Percentiles rank a stretch among this genome's conserved stretches.
Evolutionary conservation across 1,140 invertebrate species (phyloP).

Genomic region (Diabrotica virgifera): DNA sequence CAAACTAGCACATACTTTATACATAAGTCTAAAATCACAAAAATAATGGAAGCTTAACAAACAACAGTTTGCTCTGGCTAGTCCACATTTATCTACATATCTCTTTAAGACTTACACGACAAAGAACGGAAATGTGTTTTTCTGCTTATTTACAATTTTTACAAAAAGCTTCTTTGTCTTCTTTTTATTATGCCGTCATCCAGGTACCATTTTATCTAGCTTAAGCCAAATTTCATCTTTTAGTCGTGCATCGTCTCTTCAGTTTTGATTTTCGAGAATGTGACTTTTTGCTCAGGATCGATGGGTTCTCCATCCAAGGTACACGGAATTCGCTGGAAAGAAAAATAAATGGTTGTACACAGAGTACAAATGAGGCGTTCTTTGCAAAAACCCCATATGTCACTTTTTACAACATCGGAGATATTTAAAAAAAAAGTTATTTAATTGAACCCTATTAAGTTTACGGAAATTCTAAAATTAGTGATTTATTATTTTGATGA

Average conservation of each 20-base stretch:
- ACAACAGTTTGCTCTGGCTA: not conserved
- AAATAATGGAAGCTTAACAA: too few species aligned
- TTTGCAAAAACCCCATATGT: too few species aligned
- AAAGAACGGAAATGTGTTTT: not conserved
- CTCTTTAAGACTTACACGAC: not conserved
- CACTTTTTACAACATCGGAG: too few species aligned
- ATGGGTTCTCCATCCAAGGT: slow-evolving; percentile 50
- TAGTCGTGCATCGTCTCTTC: slow-evolving; percentile 16
- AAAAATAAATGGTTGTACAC: slow-evolving; percentile 14
- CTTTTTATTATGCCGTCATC: not conserved
- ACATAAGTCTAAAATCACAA: too few species aligned
- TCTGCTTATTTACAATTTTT: not conserved
- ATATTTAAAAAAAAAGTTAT: slow-evolving; percentile 4
- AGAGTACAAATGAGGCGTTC: too few species aligned
- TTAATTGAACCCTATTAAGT: too few species aligned
- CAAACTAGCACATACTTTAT: too few species aligned
- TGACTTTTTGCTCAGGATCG: slow-evolving; percentile 21
- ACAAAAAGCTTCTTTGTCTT: not conserved
- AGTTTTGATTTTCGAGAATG: slow-evolving; percentile 26
- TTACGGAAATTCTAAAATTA: too few species aligned
- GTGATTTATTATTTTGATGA: too few species aligned
- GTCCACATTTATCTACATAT: not conserved
- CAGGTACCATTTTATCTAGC: slow-evolving; percentile 3
- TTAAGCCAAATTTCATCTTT: slow-evolving; percentile 16
- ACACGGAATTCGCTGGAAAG: slow-evolving; percentile 54